Base-by-base conservation (phyloP, 2,888 invertebrate species). In the Malthinus seriepunctatus region DNA sequence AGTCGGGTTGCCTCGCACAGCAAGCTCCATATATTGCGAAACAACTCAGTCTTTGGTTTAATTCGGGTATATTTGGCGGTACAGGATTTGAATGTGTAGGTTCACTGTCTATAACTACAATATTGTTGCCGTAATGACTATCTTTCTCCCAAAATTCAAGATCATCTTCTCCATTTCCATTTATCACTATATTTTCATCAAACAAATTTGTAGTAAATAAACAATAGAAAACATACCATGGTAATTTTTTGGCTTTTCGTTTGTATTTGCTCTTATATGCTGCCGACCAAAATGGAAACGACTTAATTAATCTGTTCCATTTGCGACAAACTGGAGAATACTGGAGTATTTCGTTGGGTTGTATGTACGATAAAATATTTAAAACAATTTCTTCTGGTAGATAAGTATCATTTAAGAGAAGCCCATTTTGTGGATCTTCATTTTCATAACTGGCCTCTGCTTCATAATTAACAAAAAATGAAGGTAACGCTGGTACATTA, bases 1-100 rank as follows among this genome's bases (percentile, higher is more conserved):
- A 23, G 5, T 23, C 5, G 23, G 23, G 5, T 23, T 86, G 86
- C 10, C 68, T 37, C 72, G 85, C 86, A 9, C 56, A 66, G 66
- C 83, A 82, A 7, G 60, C 59, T 2, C 64, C 37, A 68, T 75
- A 85, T 10, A 85, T 84, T 1, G 78, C 82, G 73, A 85, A 85
- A 69, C 84, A 85, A 54, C 72, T 71, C 8, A 73, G 73, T 46
- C 72, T 68, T 1, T 75, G 77, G 54, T 76, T 71, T 63, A 82
- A 80, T 11, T 80, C 76, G 8, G 78, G 75, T 37, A 78, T 73
- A 59, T 72, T 67, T 23, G 23, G 23, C 23, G 82, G 82, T 34
- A 82, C 63, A 38, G 76, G 72, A n/a, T 82, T 83, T 2, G 33
- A 2, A 1, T 84, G 84, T 32, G 79, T 77, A 62, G 72, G 64